Evolutionary conservation across 2,888 invertebrate genomes (phyloP), one percentile per base, ranked within the genome.

Genomic region (Galerucella nymphaeae): DNA sequence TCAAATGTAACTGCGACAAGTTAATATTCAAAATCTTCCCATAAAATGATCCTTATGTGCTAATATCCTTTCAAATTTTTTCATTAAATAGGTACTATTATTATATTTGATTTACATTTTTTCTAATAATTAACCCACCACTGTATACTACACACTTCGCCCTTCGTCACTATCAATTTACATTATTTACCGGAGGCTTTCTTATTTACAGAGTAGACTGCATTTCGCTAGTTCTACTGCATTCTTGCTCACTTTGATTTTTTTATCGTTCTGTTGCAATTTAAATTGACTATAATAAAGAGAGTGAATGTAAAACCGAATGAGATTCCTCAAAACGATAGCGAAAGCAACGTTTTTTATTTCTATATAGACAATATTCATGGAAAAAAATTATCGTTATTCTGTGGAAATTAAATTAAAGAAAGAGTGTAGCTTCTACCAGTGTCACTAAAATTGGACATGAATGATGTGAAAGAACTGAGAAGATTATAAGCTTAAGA

Each of bases 141-240:
- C 74, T 77, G 77, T 5, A 14, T 62, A 18, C 42, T 16, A 48
- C 53, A 55, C 75, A 71, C 75, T 73, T 67, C 66, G 70, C 67
- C 70, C 72, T 72, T 69, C 73, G 66, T 62, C 72, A 69, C 67
- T 53, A 70, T 61, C 71, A 72, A 77, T 77, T 73, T 79, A 78
- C 80, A 80, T 80, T 80, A 80, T 79, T 80, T 78, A 80, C 79
- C 75, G 72, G 74, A 69, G 71, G 71, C 71, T 66, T 69, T 70
- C 71, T 76, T 70, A 74, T 76, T 74, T 76, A 75, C 78, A n/a
- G 41, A 64, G 57, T 75, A 77, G 79, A 78, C 78, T 79, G 80
- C 78, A 77, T 80, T 80, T 80, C 77, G 79, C 79, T 79, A 79
- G 79, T 79, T 80, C 76, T 74, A 79, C 78, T 75, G 76, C 79